A percentile compares a stretch with the other conserved stretches of the same genome.
phyloP scores from a whole-genome alignment of 2,797 vertebrate genomes.

The Lacerta bilineata region DNA sequence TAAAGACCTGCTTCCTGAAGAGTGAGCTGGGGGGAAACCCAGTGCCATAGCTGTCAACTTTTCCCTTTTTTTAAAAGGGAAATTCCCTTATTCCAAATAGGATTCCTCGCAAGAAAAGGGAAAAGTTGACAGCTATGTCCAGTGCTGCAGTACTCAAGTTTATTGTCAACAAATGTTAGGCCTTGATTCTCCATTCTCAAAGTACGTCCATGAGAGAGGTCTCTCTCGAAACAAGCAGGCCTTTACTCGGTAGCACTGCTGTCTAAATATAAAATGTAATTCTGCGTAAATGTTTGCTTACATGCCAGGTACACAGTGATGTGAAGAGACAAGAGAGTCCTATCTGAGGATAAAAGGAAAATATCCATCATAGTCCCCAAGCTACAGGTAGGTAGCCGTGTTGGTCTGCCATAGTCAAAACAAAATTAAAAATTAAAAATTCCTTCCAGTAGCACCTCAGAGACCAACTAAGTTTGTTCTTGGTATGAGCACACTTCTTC shows the following conservation, averaged over 20 bases:
- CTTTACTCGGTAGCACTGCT: neutral
- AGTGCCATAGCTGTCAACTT: too few species aligned
- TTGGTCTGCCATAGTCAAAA: too few species aligned
- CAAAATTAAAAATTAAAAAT: too few species aligned
- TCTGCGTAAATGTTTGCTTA: neutral
- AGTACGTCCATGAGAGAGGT: neutral
- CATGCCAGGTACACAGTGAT: neutral
- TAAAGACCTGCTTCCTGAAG: neutral
- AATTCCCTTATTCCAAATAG: too few species aligned
- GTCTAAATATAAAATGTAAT: neutral
- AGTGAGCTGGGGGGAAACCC: too few species aligned
- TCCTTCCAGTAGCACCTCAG: too few species aligned
- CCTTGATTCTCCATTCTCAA: neutral
- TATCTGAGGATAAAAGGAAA: neutral
- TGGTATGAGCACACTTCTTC: too few species aligned
- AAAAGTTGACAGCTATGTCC: too few species aligned
- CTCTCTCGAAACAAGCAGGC: neutral
- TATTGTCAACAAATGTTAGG: neutral
- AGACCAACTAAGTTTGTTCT: too few species aligned
- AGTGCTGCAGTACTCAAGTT: neutral
- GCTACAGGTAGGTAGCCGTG: too few species aligned
- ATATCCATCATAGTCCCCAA: constrained; percentile 12
- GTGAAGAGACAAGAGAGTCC: constrained; percentile 38
- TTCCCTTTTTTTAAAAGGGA: too few species aligned
- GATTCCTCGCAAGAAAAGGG: too few species aligned